Evolutionary conservation across 2,113 vertebrate genomes (phyloP).

Genomic region (Osmerus mordax): DNA sequence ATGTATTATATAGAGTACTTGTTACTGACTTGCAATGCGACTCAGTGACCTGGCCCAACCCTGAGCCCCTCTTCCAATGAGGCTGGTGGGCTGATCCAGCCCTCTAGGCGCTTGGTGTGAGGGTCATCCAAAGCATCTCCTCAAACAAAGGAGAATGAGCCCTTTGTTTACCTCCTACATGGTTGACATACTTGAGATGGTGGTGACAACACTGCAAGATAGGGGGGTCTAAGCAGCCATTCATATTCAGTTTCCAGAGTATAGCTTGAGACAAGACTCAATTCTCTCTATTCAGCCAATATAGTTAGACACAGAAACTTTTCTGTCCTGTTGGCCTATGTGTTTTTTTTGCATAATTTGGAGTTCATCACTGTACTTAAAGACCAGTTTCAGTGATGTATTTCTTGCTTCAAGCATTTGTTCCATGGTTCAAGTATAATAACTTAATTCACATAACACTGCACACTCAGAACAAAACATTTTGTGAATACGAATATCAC

Average conservation of each 20-base stretch:
- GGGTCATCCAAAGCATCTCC: constrained; percentile 54
- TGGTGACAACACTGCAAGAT: constrained; percentile 26
- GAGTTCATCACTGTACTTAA: too few species aligned
- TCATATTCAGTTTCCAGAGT: background rate
- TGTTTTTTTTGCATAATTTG: too few species aligned
- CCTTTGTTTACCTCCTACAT: constrained; percentile 65
- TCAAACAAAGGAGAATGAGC: constrained; percentile 58
- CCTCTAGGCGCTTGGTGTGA: constrained; percentile 27
- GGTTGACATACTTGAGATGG: constrained; percentile 63
- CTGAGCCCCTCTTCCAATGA: constrained; percentile 12
- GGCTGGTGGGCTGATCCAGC: constrained; percentile 4
- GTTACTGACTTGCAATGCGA: background rate
- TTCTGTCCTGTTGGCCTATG: too few species aligned
- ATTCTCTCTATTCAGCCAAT: too few species aligned
- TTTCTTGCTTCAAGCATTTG: constrained; percentile 14
- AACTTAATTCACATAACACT: too few species aligned
- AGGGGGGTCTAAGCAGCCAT: constrained; percentile 30
- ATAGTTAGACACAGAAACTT: too few species aligned
- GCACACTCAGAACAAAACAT: too few species aligned
- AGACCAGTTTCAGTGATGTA: too few species aligned
- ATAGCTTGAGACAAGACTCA: background rate
- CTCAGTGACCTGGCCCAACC: background rate
- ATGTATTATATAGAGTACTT: background rate
- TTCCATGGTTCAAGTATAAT: too few species aligned
- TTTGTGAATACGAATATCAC: too few species aligned